Base-by-base conservation (phyloP, 2,888 invertebrate genomes). In the Drosophila borealis region DNA sequence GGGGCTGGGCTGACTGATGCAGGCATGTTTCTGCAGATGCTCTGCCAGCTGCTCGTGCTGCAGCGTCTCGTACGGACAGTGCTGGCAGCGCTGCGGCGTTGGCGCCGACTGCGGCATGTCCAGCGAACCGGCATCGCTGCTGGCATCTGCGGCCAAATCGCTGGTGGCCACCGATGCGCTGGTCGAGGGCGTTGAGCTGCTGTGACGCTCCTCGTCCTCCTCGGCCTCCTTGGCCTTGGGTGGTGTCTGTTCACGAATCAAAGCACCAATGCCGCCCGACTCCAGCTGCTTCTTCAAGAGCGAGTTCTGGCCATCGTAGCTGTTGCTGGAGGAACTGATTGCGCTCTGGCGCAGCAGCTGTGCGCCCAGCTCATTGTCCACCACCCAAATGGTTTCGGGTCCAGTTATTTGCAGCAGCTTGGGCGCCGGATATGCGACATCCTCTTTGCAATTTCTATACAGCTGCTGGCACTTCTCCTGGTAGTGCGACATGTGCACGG, bases 41-140 rank as follows among this genome's bases (percentile, higher is more conserved):
- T 95, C 95, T 73, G 94, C 95, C 21, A 97, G 94, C 3, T 95
- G 95, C 82, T 96, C 96, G 75, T 95, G 94, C 11, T 96, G 94
- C 55, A 94, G 94, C 88, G 96, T 96, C 41, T 95, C 95, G 90
- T 96, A 97, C 0, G 97, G 97, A 91, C 98, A 98, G 78, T 95
- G 93, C 59, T 95, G 93, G 92, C 97, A 97, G 61, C 91, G 91
- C 37, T 91, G 92, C 2, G 83, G 80, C 5, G 75, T 69, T 8
- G 81, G 59, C 4, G 81, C 74, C 1, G 80, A 78, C 36, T 74
- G 78, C 0, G 72, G 79, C 77, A 77, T 73, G 39, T 87, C 88
- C 34, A 80, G 25, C n/a, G 85, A 80, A 5, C 80, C 81, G 4
- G 75, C 80, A 48, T 90, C 91, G 39, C 89, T 90, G 67, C 81